Evolutionary conservation across 1,140 invertebrate species (phyloP), one percentile per base, ranked within the genome.

Genomic region (Euwallacea fornicatus): DNA sequence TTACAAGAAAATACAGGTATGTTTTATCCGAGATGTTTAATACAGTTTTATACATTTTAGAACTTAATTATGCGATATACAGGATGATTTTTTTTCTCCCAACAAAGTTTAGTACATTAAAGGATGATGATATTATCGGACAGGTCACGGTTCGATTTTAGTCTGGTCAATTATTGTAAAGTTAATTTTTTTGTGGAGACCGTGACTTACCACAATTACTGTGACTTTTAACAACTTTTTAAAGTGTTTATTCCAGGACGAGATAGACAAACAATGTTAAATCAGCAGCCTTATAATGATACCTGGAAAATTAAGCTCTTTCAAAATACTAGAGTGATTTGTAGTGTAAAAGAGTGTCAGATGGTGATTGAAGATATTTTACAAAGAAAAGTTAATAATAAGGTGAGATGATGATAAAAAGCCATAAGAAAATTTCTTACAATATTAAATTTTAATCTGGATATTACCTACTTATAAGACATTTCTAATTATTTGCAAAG

Each of bases 1-100:
- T 82, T 97, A 46, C 93, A 93, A 21, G 93, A 96, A 76, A 97
- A 97, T 80, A 91, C 92, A 69, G 93, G 94, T 55, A 59, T 43
- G 55, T 33, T 33, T 33, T 1, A 33, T 33, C 4, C 4, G 21
- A 33, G 4, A 33, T 4, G 4, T 33, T 33, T 33, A 33, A 33
- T 4, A n/a, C 21, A 33, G n/a, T n/a, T n/a, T 33, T 33, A 33
- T 33, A 33, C 1, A 33, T 33, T 33, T 33, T 33, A 33, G 21
- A 33, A 33, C 21, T 33, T 33, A 2, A 33, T 33, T 33, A 33
- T 33, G 21, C 21, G 4, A 33, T 33, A 33, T 33, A 4, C 4
- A 33, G 21, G 21, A 33, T 33, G 21, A 4, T 33, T 33, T 33
- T 33, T 33, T 33, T 33, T n/a, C n/a, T n/a, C n/a, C n/a, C n/a